Conservation (phyloP, 1,140 invertebrate genomes). For the Atta cephalotes region DNA sequence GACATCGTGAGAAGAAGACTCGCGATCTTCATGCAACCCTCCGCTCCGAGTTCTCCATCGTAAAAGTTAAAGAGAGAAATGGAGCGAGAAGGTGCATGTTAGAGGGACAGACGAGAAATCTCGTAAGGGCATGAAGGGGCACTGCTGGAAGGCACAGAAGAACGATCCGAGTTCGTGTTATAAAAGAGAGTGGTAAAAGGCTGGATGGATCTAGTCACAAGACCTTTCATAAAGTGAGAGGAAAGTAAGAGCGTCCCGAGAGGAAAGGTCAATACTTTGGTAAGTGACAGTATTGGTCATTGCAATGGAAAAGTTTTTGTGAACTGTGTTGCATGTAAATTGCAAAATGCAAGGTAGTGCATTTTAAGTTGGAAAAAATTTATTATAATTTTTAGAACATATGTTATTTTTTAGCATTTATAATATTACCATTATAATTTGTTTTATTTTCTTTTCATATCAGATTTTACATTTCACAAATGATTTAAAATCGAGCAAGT, state of each 20-base stretch:
- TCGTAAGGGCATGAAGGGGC: conserved; percentile 43
- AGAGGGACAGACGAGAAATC: conserved; percentile 31
- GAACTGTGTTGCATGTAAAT: background rate
- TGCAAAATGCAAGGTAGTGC: background rate
- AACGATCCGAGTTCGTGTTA: conserved; percentile 13
- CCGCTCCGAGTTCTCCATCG: conserved; percentile 23
- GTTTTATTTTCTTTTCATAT: background rate
- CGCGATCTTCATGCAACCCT: conserved; percentile 37
- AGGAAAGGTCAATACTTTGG: conserved; percentile 36
- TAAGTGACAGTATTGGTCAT: conserved; percentile 21
- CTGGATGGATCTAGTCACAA: conserved; percentile 30
- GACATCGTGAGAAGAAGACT: conserved; percentile 11
- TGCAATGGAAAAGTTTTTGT: background rate
- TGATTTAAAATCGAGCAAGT: background rate
- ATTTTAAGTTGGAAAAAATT: conserved; percentile 10
- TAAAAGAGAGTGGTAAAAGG: conserved; percentile 54
- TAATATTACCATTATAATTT: background rate
- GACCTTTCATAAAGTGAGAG: conserved; percentile 22
- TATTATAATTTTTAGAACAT: background rate
- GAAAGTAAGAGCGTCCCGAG: conserved; percentile 12
- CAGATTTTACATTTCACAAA: background rate
- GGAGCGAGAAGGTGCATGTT: conserved; percentile 33
- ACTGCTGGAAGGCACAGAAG: conserved; percentile 31
- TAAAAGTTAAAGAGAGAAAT: conserved; percentile 65
- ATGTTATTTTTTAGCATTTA: background rate